phyloP scores from a whole-genome alignment of 2,113 vertebrate genomes.

The Xenopus tropicalis region DNA sequence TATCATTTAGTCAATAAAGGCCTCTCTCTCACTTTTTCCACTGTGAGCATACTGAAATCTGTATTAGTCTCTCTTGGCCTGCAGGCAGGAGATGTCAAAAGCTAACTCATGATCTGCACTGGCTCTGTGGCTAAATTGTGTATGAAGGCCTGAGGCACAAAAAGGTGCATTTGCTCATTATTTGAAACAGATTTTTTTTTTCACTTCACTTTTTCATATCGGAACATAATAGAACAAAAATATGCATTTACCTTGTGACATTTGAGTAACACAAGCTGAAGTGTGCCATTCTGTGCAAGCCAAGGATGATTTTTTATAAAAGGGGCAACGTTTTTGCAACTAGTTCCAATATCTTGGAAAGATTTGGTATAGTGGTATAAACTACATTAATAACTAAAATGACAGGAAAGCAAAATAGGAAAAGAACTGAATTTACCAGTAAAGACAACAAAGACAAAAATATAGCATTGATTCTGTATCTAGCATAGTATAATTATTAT shows the following conservation, averaged over 20 bases:
- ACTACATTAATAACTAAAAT: too few relatives aligned
- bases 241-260: constrained; percentile 54
- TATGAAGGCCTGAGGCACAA: constrained; percentile 97
- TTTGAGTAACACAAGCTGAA: constrained; percentile 49
- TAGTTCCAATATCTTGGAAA: too few relatives aligned
- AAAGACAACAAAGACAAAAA: too few relatives aligned
- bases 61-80: constrained; percentile 97
- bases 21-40: constrained; percentile 84
- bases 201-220: constrained; percentile 61
- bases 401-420: too few relatives aligned
- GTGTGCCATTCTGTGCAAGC: constrained; percentile 26
- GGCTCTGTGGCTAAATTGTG: constrained; percentile 99
- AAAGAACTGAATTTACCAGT: too few relatives aligned
- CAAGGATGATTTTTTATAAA: constrained; percentile 33
- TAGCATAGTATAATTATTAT: too few relatives aligned
- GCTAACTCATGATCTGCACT: constrained; percentile 99
- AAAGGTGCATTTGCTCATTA: constrained; percentile 99
- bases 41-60: constrained; percentile 97
- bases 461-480: too few relatives aligned
- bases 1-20: constrained; percentile 99
- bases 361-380: too few relatives aligned
- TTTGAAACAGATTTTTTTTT: constrained; percentile 86
- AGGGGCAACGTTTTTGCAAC: too few relatives aligned
- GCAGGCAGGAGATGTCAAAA: constrained; percentile 98
- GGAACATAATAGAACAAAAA: constrained; percentile 63